Evolutionary conservation across 2,113 vertebrate species (phyloP).

Genomic region (Takifugu bimaculatus): DNA sequence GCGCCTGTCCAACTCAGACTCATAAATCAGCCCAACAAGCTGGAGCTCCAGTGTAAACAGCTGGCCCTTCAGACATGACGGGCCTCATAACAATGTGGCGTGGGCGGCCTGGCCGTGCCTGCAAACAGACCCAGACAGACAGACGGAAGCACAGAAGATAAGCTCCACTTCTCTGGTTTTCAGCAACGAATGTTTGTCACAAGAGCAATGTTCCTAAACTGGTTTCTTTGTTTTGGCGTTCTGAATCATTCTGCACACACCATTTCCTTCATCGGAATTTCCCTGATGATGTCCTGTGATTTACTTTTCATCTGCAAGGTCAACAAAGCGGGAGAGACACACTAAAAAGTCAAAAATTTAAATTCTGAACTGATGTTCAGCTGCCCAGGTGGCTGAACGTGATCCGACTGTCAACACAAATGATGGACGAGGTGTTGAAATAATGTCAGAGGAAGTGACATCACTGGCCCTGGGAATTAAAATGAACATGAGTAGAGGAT

Average conservation of each 20-base stretch:
- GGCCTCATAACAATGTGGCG: neutral
- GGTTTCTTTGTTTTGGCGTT: neutral
- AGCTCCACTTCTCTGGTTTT: neutral
- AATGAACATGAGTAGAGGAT: too few relatives aligned
- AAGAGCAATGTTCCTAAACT: constrained; percentile 2
- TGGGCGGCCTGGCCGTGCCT: constrained; percentile 5
- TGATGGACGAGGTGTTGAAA: too few relatives aligned
- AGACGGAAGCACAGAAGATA: neutral
- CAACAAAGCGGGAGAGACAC: too few relatives aligned
- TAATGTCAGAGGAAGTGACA: too few relatives aligned
- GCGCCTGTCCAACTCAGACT: constrained; percentile 25
- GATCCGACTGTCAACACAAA: too few relatives aligned
- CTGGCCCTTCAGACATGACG: constrained; percentile 16
- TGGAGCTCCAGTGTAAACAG: constrained; percentile 24
- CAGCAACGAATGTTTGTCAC: constrained; percentile 1
- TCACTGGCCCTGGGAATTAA: too few relatives aligned
- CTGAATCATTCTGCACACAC: neutral
- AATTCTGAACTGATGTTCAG: too few relatives aligned
- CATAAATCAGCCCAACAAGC: constrained; percentile 57
- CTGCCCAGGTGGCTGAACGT: too few relatives aligned
- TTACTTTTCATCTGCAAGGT: too few relatives aligned
- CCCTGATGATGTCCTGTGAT: too few relatives aligned
- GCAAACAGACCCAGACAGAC: neutral
- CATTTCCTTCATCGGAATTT: too few relatives aligned
- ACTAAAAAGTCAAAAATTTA: too few relatives aligned